A percentile compares a stretch with the other conserved stretches of the same genome.
Conservation (phyloP, 2,888 invertebrate genomes). For the Tenodera sinensis region DNA sequence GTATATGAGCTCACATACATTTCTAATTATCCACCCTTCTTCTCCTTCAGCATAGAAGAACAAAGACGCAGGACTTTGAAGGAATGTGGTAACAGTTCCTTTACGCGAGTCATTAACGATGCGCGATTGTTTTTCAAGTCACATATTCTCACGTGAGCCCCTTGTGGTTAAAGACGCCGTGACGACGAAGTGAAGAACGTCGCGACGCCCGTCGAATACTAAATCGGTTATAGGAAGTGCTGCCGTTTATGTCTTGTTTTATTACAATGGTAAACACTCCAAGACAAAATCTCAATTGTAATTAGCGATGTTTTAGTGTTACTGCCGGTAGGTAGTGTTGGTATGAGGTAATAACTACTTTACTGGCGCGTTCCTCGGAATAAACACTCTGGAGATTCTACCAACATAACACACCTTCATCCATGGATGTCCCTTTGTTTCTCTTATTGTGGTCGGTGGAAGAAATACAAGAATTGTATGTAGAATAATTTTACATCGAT, state of each 20-base stretch:
- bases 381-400: too few relatives aligned
- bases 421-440: too few relatives aligned
- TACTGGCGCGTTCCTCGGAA: too few relatives aligned
- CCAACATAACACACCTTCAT: too few relatives aligned
- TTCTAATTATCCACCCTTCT: too few relatives aligned
- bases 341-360: too few relatives aligned
- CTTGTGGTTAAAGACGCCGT: not conserved
- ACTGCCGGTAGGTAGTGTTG: not conserved
- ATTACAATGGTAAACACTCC: not conserved
- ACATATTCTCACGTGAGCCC: not conserved
- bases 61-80: too few relatives aligned
- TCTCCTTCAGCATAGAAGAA: too few relatives aligned
- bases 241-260: not conserved
- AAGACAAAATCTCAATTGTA: not conserved
- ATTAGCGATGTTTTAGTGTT: not conserved
- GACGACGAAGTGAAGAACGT: not conserved
- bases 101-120: not conserved
- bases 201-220: not conserved
- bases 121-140: not conserved
- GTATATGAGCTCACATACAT: too few relatives aligned
- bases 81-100: not conserved
- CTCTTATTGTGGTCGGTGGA: too few relatives aligned
- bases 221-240: not conserved
- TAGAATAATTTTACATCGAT: too few relatives aligned
- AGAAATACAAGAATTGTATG: too few relatives aligned